Conservation (phyloP, 2,888 invertebrate species). For the Eulithis testata region DNA sequence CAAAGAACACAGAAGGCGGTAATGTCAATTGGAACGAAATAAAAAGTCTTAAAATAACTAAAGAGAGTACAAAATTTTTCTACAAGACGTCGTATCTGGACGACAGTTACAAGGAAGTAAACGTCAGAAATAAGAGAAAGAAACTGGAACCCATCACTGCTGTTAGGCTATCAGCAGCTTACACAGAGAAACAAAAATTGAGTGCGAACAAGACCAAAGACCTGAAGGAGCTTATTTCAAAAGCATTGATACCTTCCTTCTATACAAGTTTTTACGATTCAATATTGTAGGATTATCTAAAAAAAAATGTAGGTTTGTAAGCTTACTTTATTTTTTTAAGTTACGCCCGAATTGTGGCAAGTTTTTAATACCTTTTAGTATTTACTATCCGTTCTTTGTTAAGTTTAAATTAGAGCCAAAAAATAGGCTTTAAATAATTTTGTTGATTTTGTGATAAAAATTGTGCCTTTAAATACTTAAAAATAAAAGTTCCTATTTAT, state of each 20-base stretch:
- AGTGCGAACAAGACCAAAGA: constrained; percentile 20
- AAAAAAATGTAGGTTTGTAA: too few relatives aligned
- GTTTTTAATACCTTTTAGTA: too few relatives aligned
- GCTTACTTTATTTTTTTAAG: too few relatives aligned
- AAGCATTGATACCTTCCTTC: constrained; percentile 17
- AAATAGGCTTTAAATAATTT: too few relatives aligned
- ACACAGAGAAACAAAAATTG: constrained; percentile 16
- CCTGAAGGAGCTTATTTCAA: constrained; percentile 20
- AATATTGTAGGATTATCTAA: constrained; percentile 14
- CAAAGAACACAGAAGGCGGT: constrained; percentile 30
- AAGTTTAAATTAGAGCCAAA: too few relatives aligned
- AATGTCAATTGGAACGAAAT: constrained; percentile 42
- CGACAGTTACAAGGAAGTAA: constrained; percentile 32
- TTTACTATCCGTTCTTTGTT: too few relatives aligned
- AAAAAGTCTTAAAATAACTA: constrained; percentile 35
- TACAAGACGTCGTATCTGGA: constrained; percentile 39
- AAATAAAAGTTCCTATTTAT: too few relatives aligned
- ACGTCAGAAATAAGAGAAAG: constrained; percentile 38
- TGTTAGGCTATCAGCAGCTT: constrained; percentile 11
- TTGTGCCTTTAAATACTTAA: too few relatives aligned
- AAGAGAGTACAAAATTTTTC: constrained; percentile 18
- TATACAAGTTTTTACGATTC: constrained; percentile 18
- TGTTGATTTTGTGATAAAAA: too few relatives aligned
- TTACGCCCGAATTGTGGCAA: too few relatives aligned
- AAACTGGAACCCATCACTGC: constrained; percentile 15